Percentiles rank a stretch among this genome's conserved stretches.
phyloP scores from a whole-genome alignment of 2,113 vertebrate genomes.

The Anser cygnoides region DNA sequence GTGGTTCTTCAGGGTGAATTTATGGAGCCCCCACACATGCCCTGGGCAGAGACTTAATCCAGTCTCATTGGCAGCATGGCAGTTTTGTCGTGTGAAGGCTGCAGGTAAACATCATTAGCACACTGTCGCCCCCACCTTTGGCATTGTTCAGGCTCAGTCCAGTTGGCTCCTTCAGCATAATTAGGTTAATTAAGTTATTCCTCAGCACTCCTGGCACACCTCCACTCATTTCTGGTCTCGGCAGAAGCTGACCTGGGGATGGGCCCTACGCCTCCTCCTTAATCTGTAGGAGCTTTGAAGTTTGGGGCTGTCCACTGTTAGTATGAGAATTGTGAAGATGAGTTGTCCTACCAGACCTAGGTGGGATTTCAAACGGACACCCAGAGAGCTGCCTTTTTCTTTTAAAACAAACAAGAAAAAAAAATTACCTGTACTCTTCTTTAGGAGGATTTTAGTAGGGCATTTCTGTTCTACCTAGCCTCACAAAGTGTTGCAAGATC shows the following conservation, averaged over 20 bases:
- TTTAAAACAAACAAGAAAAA: not conserved
- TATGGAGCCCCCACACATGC: rapidly evolving
- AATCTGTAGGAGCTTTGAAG: not conserved
- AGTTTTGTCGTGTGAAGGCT: not conserved
- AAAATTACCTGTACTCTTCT: not conserved
- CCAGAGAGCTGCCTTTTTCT: not conserved
- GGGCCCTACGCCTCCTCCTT: not conserved
- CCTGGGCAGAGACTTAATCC: not conserved
- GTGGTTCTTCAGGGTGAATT: not conserved
- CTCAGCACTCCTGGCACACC: not conserved
- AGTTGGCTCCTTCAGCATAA: not conserved
- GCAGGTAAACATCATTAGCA: not conserved
- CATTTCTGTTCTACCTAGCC: not conserved
- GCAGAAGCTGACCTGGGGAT: rapidly evolving
- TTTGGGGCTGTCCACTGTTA: not conserved
- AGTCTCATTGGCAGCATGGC: not conserved
- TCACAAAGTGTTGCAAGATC: not conserved
- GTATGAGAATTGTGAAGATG: not conserved
- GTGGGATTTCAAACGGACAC: not conserved
- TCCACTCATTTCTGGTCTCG: not conserved
- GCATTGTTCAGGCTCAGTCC: not conserved
- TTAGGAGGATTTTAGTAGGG: not conserved
- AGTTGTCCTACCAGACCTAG: not conserved
- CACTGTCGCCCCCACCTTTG: not conserved
- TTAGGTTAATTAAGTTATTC: not conserved